Base-by-base conservation (phyloP, 2,888 invertebrate genomes). In the Drosophila maculinotata region DNA sequence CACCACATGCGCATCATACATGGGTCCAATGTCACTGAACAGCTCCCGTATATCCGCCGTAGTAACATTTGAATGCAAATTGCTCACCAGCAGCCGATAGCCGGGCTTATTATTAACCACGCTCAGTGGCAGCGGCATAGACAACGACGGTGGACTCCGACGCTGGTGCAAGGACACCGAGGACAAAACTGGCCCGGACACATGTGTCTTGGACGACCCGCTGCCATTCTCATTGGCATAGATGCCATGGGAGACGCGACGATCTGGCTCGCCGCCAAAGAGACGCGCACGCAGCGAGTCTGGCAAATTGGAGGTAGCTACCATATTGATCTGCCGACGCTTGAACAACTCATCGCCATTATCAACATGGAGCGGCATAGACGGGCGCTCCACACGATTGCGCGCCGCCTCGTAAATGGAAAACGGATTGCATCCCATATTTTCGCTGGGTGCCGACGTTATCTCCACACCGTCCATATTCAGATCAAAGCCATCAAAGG, bases 41-140 rank as follows among this genome's bases (percentile, higher is more conserved):
- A 98, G 92, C 91, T 98, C 98, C 92, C 97, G 95, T 76, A 98
- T 97, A 90, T 98, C 98, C 82, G 96, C 96, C 79, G 96, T 96
- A 10, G 97, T 97, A 3, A 98, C 98, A 73, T 95, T 95, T 20
- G 93, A 93, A 85, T 97, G 96, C 69, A 98, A 93, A 93, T 98
- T 98, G 74, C 97, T 97, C 1, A 98, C 97, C 52, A 97, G 95
- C 88, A 98, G 96, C 85, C 97, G 93, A 90, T 95, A 97, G 39
- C 97, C 97, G 3, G 87, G 65, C 56, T 79, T 85, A 30, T 62
- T 83, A 42, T 82, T 80, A 1, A 75, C 69, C 47, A 52, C 54
- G 6, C 65, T 53, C 6, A 77, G 42, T 4, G 81, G 79, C 39
- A 76, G 14, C 0, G 76, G 57, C 35, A 79, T 14, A 6, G 54